These are phyloP conservation scores for Fukomys damarensis DNA, from an alignment of 2,113 vertebrate genomes.

Conservation along the genomic window DNA sequence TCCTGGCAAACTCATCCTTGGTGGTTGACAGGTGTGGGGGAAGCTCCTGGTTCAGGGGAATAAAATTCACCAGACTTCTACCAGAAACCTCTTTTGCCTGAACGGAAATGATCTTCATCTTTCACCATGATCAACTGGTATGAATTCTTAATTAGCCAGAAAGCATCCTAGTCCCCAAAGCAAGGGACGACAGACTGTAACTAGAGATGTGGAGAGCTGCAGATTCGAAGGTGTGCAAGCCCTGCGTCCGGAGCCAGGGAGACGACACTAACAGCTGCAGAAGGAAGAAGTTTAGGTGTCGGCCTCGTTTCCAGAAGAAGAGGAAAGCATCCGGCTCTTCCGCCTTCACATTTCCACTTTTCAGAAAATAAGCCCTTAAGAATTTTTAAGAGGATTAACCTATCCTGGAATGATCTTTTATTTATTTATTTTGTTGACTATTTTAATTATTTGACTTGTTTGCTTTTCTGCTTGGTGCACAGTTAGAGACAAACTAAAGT, in stretches of 20 bases:
- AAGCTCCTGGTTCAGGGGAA: slow-evolving; percentile 31
- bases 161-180: not conserved
- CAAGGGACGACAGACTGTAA: not conserved
- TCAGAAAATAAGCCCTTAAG: not conserved
- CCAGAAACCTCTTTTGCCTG: not conserved
- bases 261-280: not conserved
- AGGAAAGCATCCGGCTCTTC: not conserved
- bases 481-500: slow-evolving; percentile 75
- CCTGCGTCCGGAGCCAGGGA: not conserved
- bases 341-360: slow-evolving; percentile 20
- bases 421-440: slow-evolving; percentile 38
- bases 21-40: slow-evolving; percentile 81
- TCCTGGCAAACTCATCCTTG: slow-evolving; percentile 77
- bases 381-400: slow-evolving; percentile 55
- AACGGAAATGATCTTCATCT: not conserved
- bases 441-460: slow-evolving; percentile 82
- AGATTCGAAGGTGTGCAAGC: not conserved
- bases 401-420: slow-evolving; percentile 51
- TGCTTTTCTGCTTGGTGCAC: slow-evolving; percentile 68
- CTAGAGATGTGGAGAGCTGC: not conserved
- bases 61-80: slow-evolving; percentile 69
- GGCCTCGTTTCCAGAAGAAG: not conserved
- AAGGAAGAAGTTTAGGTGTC: not conserved
- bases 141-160: slow-evolving; percentile 46
- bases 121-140: not conserved